Base-by-base conservation (phyloP, 1,140 invertebrate species). In the Agraylea sexmaculata region DNA sequence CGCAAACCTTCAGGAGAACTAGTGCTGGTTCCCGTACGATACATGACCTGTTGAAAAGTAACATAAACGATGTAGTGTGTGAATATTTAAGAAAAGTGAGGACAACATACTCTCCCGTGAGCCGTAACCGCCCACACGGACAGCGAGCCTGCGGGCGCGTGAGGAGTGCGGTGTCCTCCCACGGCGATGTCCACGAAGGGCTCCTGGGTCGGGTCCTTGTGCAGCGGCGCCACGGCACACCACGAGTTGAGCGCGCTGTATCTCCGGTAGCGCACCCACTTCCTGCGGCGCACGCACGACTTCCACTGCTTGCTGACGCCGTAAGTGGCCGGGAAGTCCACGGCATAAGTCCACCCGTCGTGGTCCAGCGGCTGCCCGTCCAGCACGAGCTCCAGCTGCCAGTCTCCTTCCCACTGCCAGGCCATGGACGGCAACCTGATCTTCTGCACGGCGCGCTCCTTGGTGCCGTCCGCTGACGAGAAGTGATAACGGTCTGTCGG, bases 351-450 rank as follows among this genome's bases (percentile, higher is more conserved):
- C 90, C 89, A 94, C 25, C 88, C 88, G 73, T 91, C 87, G 61
- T 85, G 78, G 58, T 84, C 82, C 33, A 92, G 64, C 2, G 82
- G 81, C 53, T 90, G 79, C 3, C 87, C 88, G 62, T 91, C 79
- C 31, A 93, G 67, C 18, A 82, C 86, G 10, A 86, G 72, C 59
- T 93, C 88, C 36, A 92, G 71, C 46, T 86, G 77, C 90, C 90
- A 95, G 49, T 89, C 85, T 3, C 80, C 80, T 66, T 94, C 87
- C 89, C 89, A 92, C 53, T 87, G 78, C 90, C 90, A 91, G 42
- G 87, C 84, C 74, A 88, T 77, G 0, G 87, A 90, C 15, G 89
- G 89, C 17, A 93, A 60, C 49, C 81, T 68, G 30, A 93, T 86
- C 53, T 77, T 77, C 50, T 87, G 79, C 42, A 86, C 79, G 18